These are phyloP conservation scores for Menidia beryllina DNA, from an alignment of 2,113 vertebrate genomes.

Conservation along the genomic window DNA sequence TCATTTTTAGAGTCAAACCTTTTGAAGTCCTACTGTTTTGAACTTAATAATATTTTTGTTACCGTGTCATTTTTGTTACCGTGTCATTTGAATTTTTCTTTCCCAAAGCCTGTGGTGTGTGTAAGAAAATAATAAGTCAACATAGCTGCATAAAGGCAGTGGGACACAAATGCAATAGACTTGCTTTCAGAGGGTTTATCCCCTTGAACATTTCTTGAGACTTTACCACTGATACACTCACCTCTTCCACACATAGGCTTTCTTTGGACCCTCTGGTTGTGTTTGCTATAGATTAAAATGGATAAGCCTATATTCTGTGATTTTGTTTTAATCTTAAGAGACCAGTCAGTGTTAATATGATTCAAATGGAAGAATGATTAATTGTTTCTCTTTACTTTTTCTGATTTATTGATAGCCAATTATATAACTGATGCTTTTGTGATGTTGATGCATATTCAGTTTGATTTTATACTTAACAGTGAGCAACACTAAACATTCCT, in stretches of 20 bases:
- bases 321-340: neutral
- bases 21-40: too few species aligned
- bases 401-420: neutral
- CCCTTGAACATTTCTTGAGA: neutral
- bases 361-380: neutral
- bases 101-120: conserved; percentile 12
- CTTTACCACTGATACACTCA: neutral
- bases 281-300: neutral
- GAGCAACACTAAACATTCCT: too few species aligned
- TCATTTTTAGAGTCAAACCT: neutral
- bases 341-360: neutral
- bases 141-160: neutral
- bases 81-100: too few species aligned
- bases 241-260: neutral
- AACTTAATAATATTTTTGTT: too few species aligned
- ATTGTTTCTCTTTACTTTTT: neutral
- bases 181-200: neutral
- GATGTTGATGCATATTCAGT: too few species aligned
- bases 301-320: neutral
- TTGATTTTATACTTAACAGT: too few species aligned
- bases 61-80: too few species aligned
- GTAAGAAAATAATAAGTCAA: conserved; percentile 12
- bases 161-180: conserved; percentile 7
- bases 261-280: neutral
- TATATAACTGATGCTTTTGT: too few species aligned